Evolutionary conservation across 1,140 invertebrate species (phyloP).

Genomic region (Acromyrmex heyeri): DNA sequence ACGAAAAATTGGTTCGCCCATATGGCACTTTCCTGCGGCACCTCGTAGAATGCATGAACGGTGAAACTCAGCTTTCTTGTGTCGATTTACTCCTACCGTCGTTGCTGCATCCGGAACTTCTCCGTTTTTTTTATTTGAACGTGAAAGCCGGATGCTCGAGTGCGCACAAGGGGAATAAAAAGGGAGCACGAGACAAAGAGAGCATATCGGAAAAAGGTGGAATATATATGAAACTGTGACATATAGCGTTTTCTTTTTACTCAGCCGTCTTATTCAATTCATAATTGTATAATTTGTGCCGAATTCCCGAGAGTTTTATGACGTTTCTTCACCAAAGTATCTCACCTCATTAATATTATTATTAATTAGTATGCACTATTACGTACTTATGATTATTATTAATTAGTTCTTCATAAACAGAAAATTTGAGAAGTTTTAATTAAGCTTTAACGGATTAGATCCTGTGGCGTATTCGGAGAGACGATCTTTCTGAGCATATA

Average conservation of each 20-base stretch:
- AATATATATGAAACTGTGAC: slow-evolving; percentile 23
- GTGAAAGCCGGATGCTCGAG: slow-evolving; percentile 31
- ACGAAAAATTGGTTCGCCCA: background rate
- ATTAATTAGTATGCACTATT: background rate
- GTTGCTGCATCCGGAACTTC: background rate
- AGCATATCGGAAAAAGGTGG: background rate
- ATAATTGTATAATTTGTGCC: background rate
- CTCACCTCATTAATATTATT: background rate
- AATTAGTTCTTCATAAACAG: background rate
- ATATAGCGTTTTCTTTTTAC: slow-evolving; percentile 7
- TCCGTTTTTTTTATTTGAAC: slow-evolving; percentile 2
- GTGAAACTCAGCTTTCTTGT: background rate
- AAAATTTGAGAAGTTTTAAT: background rate
- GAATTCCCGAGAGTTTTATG: background rate
- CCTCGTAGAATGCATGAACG: background rate
- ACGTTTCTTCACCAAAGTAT: background rate
- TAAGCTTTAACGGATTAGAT: background rate
- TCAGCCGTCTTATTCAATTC: background rate
- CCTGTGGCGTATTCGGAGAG: background rate
- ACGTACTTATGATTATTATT: background rate
- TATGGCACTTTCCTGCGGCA: too few relatives aligned
- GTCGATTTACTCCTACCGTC: slow-evolving; percentile 11
- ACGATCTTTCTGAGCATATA: background rate
- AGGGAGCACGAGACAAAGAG: background rate
- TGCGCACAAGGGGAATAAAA: slow-evolving; percentile 1